Evolutionary conservation across 2,888 invertebrate species (phyloP).

Genomic region (Drosophila hamatofila): DNA sequence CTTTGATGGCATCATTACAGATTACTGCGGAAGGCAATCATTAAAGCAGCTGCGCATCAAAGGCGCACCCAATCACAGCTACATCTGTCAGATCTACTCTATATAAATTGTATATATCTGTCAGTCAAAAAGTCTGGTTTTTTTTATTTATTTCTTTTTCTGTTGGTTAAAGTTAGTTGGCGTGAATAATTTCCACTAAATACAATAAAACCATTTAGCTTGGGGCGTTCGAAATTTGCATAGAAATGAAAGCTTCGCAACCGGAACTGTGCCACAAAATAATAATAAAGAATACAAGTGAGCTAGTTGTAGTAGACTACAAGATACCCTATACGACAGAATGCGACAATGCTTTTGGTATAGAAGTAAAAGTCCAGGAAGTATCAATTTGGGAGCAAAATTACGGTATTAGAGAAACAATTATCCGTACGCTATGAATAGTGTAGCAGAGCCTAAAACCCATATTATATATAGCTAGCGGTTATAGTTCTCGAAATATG

Average conservation of each 20-base stretch:
- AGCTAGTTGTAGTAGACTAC: neutral
- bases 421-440: no score
- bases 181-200: slow-evolving; percentile 79
- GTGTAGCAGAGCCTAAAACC: no score
- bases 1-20: slow-evolving; percentile 35
- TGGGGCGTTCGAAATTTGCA: slow-evolving; percentile 75
- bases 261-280: slow-evolving; percentile 74
- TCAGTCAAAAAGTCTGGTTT: slow-evolving; percentile 17
- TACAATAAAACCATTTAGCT: slow-evolving; percentile 75
- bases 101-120: slow-evolving; percentile 3
- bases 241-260: slow-evolving; percentile 75
- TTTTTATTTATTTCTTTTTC: neutral
- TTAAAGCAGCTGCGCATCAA: slow-evolving; percentile 33
- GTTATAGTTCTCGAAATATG: neutral
- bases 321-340: neutral
- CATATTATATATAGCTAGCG: no score
- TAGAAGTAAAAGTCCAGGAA: neutral
- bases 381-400: neutral
- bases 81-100: slow-evolving; percentile 9
- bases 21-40: slow-evolving; percentile 30
- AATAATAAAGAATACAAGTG: slow-evolving; percentile 18
- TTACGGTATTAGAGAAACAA: no score
- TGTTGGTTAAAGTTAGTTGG: slow-evolving; percentile 60
- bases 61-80: slow-evolving; percentile 21
- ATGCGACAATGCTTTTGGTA: neutral